Evolutionary conservation across 2,113 vertebrate species (phyloP).

Genomic region (Junco hyemalis): DNA sequence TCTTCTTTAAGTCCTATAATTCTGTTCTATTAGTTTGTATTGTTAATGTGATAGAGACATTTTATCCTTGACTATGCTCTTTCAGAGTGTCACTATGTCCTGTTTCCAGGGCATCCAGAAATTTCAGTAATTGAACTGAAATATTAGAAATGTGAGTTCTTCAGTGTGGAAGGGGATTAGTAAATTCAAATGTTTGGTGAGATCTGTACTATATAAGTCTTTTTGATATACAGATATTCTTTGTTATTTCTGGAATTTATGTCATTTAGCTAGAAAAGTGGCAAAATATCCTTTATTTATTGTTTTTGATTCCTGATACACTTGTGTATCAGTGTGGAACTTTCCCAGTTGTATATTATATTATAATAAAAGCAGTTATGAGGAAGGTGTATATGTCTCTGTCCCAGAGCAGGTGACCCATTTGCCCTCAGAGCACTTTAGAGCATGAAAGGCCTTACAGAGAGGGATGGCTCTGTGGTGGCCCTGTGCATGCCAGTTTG

Average conservation of each 20-base stretch:
- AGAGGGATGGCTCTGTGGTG: too few relatives aligned
- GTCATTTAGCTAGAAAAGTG: not conserved
- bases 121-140: not conserved
- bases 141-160: not conserved
- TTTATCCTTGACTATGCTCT: not conserved
- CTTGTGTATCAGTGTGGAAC: not conserved
- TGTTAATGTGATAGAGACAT: not conserved
- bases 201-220: not conserved
- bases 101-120: not conserved
- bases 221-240: not conserved
- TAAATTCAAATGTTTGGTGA: not conserved
- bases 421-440: not conserved
- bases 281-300: not conserved
- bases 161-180: not conserved
- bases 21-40: not conserved
- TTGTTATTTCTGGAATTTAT: not conserved
- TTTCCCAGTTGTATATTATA: not conserved
- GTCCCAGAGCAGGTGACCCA: not conserved
- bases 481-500: not conserved
- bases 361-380: not conserved
- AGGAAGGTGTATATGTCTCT: not conserved
- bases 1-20: not conserved
- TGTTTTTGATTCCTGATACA: not conserved
- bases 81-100: not conserved
- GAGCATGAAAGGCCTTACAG: too few relatives aligned